phyloP scores from a whole-genome alignment of 2,888 invertebrate genomes.

The Bombyx huttoni region DNA sequence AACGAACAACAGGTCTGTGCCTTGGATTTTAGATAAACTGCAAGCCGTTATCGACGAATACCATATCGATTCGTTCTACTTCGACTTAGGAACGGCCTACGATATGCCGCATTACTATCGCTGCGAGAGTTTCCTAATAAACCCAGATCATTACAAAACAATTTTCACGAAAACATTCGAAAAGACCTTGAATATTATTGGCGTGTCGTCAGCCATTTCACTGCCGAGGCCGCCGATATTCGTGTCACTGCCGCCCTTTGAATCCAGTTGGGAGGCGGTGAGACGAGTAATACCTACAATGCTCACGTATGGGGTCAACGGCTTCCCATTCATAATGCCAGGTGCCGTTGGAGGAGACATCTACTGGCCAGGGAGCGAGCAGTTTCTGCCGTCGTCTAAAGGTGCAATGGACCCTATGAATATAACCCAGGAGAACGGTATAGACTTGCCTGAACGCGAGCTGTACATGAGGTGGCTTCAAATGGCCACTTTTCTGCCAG shows the following conservation, averaged over 20 bases:
- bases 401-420: constrained; percentile 43
- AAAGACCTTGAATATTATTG: constrained; percentile 77
- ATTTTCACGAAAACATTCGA: constrained; percentile 78
- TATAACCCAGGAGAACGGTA: constrained; percentile 49
- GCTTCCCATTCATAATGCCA: constrained; percentile 93
- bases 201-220: constrained; percentile 86
- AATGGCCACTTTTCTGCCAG: constrained; percentile 90
- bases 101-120: constrained; percentile 90
- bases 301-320: constrained; percentile 89
- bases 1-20: constrained; percentile 84
- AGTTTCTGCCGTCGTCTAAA: constrained; percentile 66
- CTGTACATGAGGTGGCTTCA: constrained; percentile 93
- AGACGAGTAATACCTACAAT: constrained; percentile 88
- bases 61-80: constrained; percentile 87
- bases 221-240: constrained; percentile 89
- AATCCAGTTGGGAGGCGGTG: constrained; percentile 90
- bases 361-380: constrained; percentile 73
- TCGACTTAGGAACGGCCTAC: constrained; percentile 86
- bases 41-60: constrained; percentile 79
- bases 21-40: constrained; percentile 85
- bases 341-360: constrained; percentile 95
- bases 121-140: constrained; percentile 79
- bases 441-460: constrained; percentile 81
- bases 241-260: constrained; percentile 86
- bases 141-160: constrained; percentile 88